Evolutionary conservation across 2,113 vertebrate species (phyloP).

Genomic region (Rallus limicola): DNA sequence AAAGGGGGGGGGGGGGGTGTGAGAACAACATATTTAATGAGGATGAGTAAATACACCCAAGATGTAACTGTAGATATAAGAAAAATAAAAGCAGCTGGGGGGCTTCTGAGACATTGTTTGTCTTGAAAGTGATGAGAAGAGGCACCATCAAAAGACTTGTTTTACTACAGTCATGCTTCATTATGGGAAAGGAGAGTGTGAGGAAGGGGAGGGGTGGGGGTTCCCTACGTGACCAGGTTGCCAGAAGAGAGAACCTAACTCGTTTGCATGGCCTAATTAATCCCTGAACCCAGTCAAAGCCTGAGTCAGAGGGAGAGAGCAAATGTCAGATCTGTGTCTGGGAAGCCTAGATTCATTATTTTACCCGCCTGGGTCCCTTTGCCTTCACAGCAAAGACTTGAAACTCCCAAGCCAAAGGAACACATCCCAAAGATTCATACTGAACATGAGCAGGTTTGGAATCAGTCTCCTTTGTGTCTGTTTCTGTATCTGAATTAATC

Average conservation of each 20-base stretch:
- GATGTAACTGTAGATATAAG: constrained; percentile 78
- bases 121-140: constrained; percentile 76
- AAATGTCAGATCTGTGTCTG: constrained; percentile 53
- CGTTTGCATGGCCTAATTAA: constrained; percentile 51
- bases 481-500: constrained; percentile 35
- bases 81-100: constrained; percentile 78
- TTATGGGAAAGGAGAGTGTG: constrained; percentile 64
- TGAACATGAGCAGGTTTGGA: constrained; percentile 18
- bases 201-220: constrained; percentile 27
- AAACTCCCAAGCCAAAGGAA: constrained; percentile 24
- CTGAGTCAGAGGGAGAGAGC: constrained; percentile 21
- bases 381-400: constrained; percentile 13
- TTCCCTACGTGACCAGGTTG: constrained; percentile 59
- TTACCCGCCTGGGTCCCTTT: constrained; percentile 27
- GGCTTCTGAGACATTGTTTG: constrained; percentile 72
- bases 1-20: fast-evolving
- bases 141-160: constrained; percentile 75
- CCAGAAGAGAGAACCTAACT: constrained; percentile 55
- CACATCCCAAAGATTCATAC: neutral
- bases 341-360: constrained; percentile 51
- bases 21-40: constrained; percentile 60
- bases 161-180: constrained; percentile 82
- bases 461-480: constrained; percentile 29
- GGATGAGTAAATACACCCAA: constrained; percentile 64
- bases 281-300: constrained; percentile 55